Base-by-base conservation (phyloP, 2,888 invertebrate species). In the Heliconius ethilla region DNA sequence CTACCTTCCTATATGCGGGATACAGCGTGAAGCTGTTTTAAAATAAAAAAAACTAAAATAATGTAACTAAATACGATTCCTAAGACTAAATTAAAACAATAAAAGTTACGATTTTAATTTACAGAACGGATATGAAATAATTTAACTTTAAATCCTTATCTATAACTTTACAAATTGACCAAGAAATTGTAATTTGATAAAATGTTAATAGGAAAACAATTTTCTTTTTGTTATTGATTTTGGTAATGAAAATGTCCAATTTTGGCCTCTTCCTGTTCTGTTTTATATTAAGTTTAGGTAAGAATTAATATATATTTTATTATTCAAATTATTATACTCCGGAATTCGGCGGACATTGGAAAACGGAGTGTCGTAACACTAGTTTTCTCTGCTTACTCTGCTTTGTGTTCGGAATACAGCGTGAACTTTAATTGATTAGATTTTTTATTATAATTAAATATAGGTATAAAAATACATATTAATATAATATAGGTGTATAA, bases 201-300 rank as follows among this genome's bases (percentile, higher is more conserved):
- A 33, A 45, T 70, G 75, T 62, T 69, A 74, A 80, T 77, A 77
- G 69, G 45, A 75, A 29, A 76, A 27, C 25, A 72, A 75, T 74
- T 77, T 77, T 45, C 66, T 79, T 78, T 77, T 62, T 55, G 76
- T 75, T 78, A 45, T 70, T 73, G 76, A 45, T 65, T 51, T 59
- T 29, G 10, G 13, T 75, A 63, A 74, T 80, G 77, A 77, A 78
- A 81, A 83, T 80, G 79, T 73, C 69, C 75, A 81, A 72, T 78
- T 75, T 69, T 73, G 25, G 66, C 15, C 62, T 77, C 62, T 69
- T 65, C 7, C 7, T 78, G 33, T 65, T 75, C 59, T 79, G 66
- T 40, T 77, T 81, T 62, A 25, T 83, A 63, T 72, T 80, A 74
- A 29, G 77, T 73, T 77, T 83, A 77, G 83, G 84, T 83, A 82